Evolutionary conservation across 1,140 invertebrate species (phyloP).

Genomic region (Wasmannia auropunctata): DNA sequence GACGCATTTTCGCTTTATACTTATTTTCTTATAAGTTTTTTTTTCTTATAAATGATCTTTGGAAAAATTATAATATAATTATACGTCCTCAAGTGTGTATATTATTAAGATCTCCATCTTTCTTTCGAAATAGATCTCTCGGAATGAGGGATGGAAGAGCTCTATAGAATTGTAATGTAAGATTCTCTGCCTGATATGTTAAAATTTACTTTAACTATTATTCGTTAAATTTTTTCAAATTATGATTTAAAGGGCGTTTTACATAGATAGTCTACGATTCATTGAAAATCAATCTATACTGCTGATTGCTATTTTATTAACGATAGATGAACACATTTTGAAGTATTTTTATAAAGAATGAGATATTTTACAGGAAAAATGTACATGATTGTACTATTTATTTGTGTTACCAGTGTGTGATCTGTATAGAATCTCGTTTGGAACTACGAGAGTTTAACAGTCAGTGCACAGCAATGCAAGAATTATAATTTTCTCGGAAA

Average conservation of each 20-base stretch:
- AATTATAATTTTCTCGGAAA: neutral
- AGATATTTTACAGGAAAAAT: constrained; percentile 21
- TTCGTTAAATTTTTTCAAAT: constrained; percentile 3
- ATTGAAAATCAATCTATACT: neutral
- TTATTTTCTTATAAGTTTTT: constrained; percentile 61
- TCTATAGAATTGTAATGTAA: constrained; percentile 3
- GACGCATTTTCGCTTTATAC: constrained; percentile 50
- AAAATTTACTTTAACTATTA: neutral
- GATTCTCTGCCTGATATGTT: constrained; percentile 22
- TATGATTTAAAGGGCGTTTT: constrained; percentile 13
- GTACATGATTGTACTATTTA: constrained; percentile 23
- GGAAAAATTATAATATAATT: constrained; percentile 60
- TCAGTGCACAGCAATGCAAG: neutral
- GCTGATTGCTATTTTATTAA: constrained; percentile 6
- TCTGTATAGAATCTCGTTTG: constrained; percentile 5
- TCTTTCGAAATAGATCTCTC: constrained; percentile 3
- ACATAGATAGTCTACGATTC: neutral
- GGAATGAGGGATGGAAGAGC: neutral
- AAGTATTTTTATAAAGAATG: constrained; percentile 28
- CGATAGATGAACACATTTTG: constrained; percentile 15
- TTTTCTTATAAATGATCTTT: constrained; percentile 49
- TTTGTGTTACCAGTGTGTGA: neutral
- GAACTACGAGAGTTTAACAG: neutral
- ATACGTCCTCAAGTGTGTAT: constrained; percentile 47
- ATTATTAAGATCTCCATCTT: constrained; percentile 57